Evolutionary conservation across 2,113 vertebrate genomes (phyloP).

Genomic region (Crocuta crocuta): DNA sequence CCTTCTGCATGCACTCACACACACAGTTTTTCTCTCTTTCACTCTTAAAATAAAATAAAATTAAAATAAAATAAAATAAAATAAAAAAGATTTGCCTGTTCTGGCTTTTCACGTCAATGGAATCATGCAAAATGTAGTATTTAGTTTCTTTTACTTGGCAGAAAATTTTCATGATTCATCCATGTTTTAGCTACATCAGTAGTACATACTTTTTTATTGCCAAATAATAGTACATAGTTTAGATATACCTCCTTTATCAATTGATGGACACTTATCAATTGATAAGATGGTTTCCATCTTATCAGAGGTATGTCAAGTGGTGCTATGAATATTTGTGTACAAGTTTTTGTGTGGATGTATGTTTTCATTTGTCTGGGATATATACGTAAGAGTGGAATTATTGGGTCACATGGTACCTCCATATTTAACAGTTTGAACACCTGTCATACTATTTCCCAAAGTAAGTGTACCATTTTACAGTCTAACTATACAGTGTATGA

Average conservation of each 20-base stretch:
- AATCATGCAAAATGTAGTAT: not conserved
- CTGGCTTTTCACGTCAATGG: not conserved
- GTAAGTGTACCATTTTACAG: not conserved
- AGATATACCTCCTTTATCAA: not conserved
- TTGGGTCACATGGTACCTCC: not conserved
- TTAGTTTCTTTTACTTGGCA: not conserved
- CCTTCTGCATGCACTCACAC: too few species aligned
- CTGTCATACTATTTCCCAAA: not conserved
- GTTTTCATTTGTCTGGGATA: not conserved
- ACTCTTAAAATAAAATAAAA: too few species aligned
- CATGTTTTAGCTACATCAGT: not conserved
- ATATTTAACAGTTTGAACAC: slow-evolving; percentile 10
- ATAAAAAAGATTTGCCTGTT: not conserved
- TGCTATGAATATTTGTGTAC: not conserved
- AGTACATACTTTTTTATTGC: not conserved
- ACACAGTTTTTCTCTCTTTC: too few species aligned
- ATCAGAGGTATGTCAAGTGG: too few species aligned
- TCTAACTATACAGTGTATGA: not conserved
- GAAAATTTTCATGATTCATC: not conserved
- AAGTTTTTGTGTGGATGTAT: not conserved
- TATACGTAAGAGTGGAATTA: not conserved
- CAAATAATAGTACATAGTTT: not conserved
- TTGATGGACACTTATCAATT: not conserved
- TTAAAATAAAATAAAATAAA: too few species aligned
- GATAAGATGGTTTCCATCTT: not conserved